Evolutionary conservation across 2,888 invertebrate genomes (phyloP).

Genomic region (Nephrotoma flavescens): DNA sequence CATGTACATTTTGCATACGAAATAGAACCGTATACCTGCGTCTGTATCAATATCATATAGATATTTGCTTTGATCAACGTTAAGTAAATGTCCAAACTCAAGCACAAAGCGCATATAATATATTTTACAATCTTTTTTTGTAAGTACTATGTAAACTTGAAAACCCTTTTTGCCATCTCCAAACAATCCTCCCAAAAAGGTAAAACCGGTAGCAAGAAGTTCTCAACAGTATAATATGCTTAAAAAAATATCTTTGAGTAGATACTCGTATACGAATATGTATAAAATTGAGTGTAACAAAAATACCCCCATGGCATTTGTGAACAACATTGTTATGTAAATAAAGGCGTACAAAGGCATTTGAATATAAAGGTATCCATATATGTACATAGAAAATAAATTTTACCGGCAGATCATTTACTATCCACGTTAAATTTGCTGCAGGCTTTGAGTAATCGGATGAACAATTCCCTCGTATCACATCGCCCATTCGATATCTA

Average conservation of each 20-base stretch:
- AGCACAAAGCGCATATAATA: neutral
- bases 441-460: constrained; percentile 39
- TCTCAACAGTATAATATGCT: neutral
- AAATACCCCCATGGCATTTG: neutral
- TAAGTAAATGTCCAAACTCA: neutral
- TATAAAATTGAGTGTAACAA: neutral
- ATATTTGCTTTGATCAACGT: neutral
- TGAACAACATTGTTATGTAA: neutral
- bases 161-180: neutral
- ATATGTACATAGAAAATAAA: neutral
- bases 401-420: constrained; percentile 36
- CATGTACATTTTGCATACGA: too few relatives aligned
- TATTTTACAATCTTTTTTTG: neutral
- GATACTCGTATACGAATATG: neutral
- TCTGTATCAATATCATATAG: neutral
- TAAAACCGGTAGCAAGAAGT: neutral
- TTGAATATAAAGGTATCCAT: neutral
- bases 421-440: constrained; percentile 42
- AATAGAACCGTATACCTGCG: too few relatives aligned
- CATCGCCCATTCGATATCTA: constrained; percentile 37
- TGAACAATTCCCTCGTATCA: constrained; percentile 38
- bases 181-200: neutral
- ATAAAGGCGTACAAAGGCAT: neutral
- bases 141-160: neutral
- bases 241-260: neutral